Conservation (phyloP, 1,140 invertebrate species). For the Brachionus plicatilis region DNA sequence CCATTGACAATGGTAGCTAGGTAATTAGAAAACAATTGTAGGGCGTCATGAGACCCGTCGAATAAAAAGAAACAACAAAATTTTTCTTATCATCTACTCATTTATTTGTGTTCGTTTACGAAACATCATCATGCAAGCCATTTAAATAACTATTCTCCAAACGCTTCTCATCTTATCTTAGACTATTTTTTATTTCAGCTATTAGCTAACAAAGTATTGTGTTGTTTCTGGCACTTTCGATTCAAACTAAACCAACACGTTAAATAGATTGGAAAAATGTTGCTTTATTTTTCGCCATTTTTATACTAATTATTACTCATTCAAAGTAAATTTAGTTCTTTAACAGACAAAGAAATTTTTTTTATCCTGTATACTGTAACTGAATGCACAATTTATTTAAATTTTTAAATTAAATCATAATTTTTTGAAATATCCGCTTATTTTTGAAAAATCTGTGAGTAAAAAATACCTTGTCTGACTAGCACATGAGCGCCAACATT, state of each 20-base stretch:
- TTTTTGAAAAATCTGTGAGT: background rate
- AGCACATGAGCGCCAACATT: background rate
- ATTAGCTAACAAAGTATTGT: background rate
- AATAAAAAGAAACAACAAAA: background rate
- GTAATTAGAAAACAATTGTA: background rate
- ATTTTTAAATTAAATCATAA: background rate
- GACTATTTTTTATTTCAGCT: background rate
- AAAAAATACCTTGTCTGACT: too few species aligned
- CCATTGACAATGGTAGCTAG: background rate
- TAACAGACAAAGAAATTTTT: background rate
- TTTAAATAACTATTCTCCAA: background rate
- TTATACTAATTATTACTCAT: background rate
- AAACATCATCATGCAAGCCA: background rate
- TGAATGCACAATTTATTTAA: background rate
- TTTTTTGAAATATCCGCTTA: background rate
- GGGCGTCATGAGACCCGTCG: background rate
- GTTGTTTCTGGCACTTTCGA: background rate
- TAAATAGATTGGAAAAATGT: background rate
- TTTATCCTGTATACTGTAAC: background rate
- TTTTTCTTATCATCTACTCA: background rate
- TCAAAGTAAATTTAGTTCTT: background rate
- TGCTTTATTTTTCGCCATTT: background rate
- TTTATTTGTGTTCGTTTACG: background rate
- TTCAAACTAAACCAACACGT: background rate
- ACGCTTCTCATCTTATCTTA: background rate